Conservation (phyloP, 2,797 vertebrate species). For the Chaenodraco wilsoni region DNA sequence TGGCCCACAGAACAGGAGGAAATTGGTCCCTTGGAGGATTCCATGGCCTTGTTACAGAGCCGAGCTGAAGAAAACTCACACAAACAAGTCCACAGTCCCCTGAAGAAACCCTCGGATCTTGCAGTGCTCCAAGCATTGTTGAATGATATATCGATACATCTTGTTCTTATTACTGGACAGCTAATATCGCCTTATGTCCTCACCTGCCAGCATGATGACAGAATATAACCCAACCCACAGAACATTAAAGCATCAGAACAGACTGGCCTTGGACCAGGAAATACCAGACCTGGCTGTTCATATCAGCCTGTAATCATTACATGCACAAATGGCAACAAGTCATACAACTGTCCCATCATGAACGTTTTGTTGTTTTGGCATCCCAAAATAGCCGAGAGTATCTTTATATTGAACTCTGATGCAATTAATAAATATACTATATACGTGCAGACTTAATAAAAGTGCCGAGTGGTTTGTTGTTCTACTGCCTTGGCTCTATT, state of each 20-base stretch:
- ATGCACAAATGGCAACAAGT: not conserved
- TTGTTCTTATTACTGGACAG: conserved; percentile 54
- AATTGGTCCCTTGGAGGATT: conserved; percentile 73
- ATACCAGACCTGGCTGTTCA: not conserved
- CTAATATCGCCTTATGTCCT: conserved; percentile 41
- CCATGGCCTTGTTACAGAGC: conserved; percentile 52
- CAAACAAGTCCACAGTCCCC: conserved; percentile 11
- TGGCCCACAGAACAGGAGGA: conserved; percentile 56
- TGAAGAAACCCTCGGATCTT: conserved; percentile 54
- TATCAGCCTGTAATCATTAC: not conserved
- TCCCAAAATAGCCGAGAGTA: not conserved
- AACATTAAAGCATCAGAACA: not conserved
- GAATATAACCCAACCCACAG: conserved; percentile 19
- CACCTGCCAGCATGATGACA: conserved; percentile 40
- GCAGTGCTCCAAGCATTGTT: conserved; percentile 39
- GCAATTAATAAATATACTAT: no score
- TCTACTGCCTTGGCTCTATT: no score
- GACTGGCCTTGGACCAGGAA: not conserved
- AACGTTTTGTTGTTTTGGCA: not conserved
- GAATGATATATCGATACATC: conserved; percentile 59
- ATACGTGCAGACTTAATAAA: no score
- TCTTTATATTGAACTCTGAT: not conserved
- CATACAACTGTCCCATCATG: not conserved
- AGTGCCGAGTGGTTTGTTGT: no score
- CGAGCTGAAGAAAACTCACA: conserved; percentile 23